phyloP scores from a whole-genome alignment of 2,888 invertebrate species.

The Biston stratarius region DNA sequence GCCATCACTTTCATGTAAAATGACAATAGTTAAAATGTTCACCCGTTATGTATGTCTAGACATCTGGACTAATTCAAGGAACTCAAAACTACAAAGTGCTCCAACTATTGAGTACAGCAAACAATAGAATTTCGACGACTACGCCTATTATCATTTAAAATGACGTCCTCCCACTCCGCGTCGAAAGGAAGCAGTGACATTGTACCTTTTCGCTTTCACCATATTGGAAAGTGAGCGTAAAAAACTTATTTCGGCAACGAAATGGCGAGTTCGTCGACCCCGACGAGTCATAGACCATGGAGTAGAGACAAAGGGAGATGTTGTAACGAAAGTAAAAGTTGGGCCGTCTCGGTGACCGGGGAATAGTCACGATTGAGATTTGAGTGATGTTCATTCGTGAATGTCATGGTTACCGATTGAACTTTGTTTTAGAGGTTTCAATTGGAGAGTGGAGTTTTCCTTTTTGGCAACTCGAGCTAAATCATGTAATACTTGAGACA shows the following conservation, averaged over 20 bases:
- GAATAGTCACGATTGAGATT: slow-evolving; percentile 76
- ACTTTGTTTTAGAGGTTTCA: slow-evolving; percentile 60
- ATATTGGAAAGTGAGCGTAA: slow-evolving; percentile 86
- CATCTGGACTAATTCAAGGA: slow-evolving; percentile 24
- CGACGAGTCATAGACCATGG: slow-evolving; percentile 67
- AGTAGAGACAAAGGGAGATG: slow-evolving; percentile 79
- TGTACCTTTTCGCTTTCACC: slow-evolving; percentile 82
- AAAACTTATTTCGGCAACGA: slow-evolving; percentile 84
- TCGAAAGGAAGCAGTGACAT: slow-evolving; percentile 85
- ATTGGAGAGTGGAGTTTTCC: neutral
- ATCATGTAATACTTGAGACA: no score
- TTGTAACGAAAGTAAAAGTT: slow-evolving; percentile 82
- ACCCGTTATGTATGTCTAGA: slow-evolving; percentile 24
- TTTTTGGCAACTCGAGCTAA: neutral
- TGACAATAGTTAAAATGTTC: slow-evolving; percentile 2
- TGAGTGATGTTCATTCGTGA: slow-evolving; percentile 66
- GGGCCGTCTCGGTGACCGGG: slow-evolving; percentile 28
- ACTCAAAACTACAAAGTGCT: slow-evolving; percentile 38
- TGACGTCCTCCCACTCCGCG: slow-evolving; percentile 76
- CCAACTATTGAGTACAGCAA: slow-evolving; percentile 55
- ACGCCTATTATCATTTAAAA: slow-evolving; percentile 74
- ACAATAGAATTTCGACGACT: slow-evolving; percentile 69
- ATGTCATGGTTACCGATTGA: slow-evolving; percentile 78
- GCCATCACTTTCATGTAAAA: slow-evolving; percentile 2
- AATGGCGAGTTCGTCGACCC: slow-evolving; percentile 80